Base-by-base conservation (phyloP, 2,797 vertebrate species). In the Podarcis siculus region DNA sequence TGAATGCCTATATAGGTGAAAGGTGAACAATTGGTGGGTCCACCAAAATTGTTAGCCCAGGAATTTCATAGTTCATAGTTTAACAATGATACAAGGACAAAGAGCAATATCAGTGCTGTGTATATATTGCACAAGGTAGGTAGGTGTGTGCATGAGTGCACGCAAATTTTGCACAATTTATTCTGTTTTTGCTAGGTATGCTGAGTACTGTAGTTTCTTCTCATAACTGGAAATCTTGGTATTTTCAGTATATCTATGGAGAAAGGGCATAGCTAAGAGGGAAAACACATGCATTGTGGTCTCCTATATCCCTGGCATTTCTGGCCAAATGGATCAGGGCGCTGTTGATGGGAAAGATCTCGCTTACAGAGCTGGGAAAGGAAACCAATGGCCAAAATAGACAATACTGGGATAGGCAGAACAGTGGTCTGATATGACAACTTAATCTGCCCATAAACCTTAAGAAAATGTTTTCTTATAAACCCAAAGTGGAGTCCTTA, bases 41-140 rank as follows among this genome's bases (percentile, higher is more conserved):
- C 3, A 42, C 49, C 15, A 58, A 73, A 78, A 82, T 79, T 89
- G 32, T 69, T 23, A 89, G 69, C 69, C 79, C 19, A 81, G 78
- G 39, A 39, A 21, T 89, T 92, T 86, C 21, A 21, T 35, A 37
- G 55, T 76, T 79, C 75, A 8, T 0, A 0, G 8, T 23, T 42
- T n/a, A 32, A 42, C 8, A 2, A 64, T 19, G 55, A 37, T 71
- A 8, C 27, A 67, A 25, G 72, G 83, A 87, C 5, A 9, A 8
- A 84, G 0, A 35, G 35, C 3, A 0, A 19, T 66, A 32, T 17
- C 77, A 55, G 10, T 45, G 8, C 5, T 32, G 21, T 32, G 21
- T 25, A 69, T 15, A 30, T n/a, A 23, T 17, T 42, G 10, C 37
- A 9, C 30, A 71, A 9, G 69, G 67, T 25, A 69, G 67, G 27